Base-by-base conservation (phyloP, 2,888 invertebrate genomes). In the Drosophila helvetica region DNA sequence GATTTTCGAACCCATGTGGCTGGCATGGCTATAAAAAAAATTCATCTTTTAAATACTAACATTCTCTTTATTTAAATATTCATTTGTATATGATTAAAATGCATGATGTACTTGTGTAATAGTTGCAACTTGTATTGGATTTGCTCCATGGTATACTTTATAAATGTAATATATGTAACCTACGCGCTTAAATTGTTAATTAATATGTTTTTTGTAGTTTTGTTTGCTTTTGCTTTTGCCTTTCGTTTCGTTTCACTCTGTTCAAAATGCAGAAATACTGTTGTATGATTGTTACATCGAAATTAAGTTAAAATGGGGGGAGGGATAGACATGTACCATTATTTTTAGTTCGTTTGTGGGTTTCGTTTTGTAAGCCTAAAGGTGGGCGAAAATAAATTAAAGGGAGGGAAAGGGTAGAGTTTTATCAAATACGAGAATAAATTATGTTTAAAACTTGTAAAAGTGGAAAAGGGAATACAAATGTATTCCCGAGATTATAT, bases 51-150 rank as follows among this genome's bases (percentile, higher is more conserved):
- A 74, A 82, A 74, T 76, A 69, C 83, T 84, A 88, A 88, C 88
- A 86, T 78, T 81, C 55, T 75, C 67, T 81, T 81, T 82, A 84
- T 85, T 87, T 88, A 78, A 84, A 84, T 86, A 86, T 86, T 76
- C 45, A 12, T 65, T 79, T 83, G 80, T 82, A 85, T 86, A 88
- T 85, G 74, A 78, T 82, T 87, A 84, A 84, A 84, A 84, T 84
- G 88, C 83, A 75, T 75, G 74, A 88, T 74, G 78, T 83, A 77
- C 68, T 82, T 79, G 48, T 67, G 38, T 74, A 79, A 87, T 85
- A 81, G 81, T 83, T 78, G 80, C 76, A 88, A 78, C 70, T 86
- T 78, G 77, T 73, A 73, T 76, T 81, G 87, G 75, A 76, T 77
- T 74, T 43, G 25, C 62, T 79, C 71, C 84, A 69, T 85, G 85